Base-by-base conservation (phyloP, 2,888 invertebrate genomes). In the Cecidostiba fungosa region DNA sequence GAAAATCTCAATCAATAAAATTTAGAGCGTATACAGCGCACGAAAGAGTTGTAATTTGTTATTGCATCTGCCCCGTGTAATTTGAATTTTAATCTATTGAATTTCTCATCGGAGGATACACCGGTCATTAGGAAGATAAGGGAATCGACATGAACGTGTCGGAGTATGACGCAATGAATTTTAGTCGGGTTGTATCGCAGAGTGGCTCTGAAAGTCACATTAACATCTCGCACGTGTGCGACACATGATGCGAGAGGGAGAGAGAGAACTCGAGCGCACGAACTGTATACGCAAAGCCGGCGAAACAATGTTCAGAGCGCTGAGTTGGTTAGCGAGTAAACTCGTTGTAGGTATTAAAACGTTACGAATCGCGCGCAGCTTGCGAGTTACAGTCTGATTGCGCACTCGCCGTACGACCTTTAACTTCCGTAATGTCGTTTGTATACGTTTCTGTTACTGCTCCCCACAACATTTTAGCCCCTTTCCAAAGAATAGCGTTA, bases 191-290 rank as follows among this genome's bases (percentile, higher is more conserved):
- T 54, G 54, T 19, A n/a, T 54, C 16, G 54, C 54, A n/a, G 54
- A 54, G 54, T 19, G n/a, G 54, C 54, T 59, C 54, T 59, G 54
- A 54, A 54, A 59, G 54, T 59, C 54, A n/a, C 54, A 59, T 59
- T 59, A 59, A 59, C 23, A 59, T 59, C 54, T 59, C 54, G 54
- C 54, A 59, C 54, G 54, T 59, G 54, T 6, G 54, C n/a, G 54
- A 16, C 54, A 54, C 54, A 54, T 54, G 50, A 10, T 10, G 54
- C 54, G n/a, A 16, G 19, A 50, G n/a, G 1, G 5, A 12, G 50
- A 50, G 50, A 32, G n/a, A 16, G 19, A 50, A 3, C 32, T 32
- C 32, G 6, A 0, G 5, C 6, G 36, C 6, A 5, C 4, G 39
- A 4, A 4, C 5, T 23, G 6, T 23, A 19, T 16, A 54, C 2